phyloP scores from a whole-genome alignment of 2,113 vertebrate species.

The Salminus brasiliensis region DNA sequence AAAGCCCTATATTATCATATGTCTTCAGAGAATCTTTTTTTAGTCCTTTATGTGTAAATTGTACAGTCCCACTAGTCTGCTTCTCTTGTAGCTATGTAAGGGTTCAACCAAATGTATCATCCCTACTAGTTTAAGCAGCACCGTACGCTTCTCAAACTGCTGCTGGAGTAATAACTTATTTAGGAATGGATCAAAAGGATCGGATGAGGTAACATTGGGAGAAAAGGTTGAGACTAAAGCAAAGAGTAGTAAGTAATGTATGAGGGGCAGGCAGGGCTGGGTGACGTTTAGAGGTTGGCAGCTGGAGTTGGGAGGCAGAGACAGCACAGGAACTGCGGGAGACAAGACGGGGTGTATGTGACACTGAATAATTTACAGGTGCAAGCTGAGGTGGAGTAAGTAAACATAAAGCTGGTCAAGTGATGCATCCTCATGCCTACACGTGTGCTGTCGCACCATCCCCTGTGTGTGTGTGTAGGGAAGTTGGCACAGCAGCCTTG shows the following conservation, averaged over 20 bases:
- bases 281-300: neutral
- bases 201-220: neutral
- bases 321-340: neutral
- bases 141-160: too few species aligned
- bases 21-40: too few species aligned
- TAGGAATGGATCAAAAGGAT: neutral
- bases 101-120: too few species aligned
- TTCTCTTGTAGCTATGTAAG: too few species aligned
- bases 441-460: conserved; percentile 10
- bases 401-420: conserved; percentile 64
- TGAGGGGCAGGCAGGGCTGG: too few species aligned
- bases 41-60: too few species aligned
- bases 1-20: too few species aligned
- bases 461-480: conserved; percentile 29
- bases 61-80: too few species aligned
- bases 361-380: conserved; percentile 64
- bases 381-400: conserved; percentile 49
- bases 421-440: conserved; percentile 57
- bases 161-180: neutral
- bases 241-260: neutral
- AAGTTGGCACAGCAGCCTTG: conserved; percentile 26
- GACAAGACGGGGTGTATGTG: conserved; percentile 9
- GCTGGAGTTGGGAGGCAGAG: neutral
- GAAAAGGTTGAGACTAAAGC: neutral
- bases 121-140: too few species aligned